Conservation (phyloP, 2,113 vertebrate genomes). For the Anser brachyrhynchus region DNA sequence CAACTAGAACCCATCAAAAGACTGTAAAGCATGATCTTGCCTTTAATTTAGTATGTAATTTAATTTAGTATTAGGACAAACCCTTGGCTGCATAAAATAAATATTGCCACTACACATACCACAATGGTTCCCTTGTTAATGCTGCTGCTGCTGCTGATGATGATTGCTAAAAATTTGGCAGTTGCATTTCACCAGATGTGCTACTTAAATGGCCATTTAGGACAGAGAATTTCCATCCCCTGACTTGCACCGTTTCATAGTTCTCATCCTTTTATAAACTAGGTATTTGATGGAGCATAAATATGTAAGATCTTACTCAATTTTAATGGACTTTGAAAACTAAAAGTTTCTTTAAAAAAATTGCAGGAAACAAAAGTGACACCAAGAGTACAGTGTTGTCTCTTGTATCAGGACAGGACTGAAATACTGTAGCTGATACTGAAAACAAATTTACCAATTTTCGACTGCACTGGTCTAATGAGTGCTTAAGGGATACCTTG, state of each 20-base stretch:
- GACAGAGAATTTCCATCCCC: not conserved
- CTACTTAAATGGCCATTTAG: constrained; percentile 21
- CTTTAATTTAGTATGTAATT: constrained; percentile 16
- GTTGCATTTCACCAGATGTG: constrained; percentile 43
- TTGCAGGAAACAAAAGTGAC: not conserved
- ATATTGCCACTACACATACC: not conserved
- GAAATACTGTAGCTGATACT: not conserved
- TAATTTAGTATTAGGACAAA: not conserved
- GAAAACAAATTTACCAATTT: constrained; percentile 34
- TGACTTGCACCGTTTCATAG: not conserved
- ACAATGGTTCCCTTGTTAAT: constrained; percentile 30
- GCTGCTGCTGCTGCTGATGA: not conserved
- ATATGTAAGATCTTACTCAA: not conserved
- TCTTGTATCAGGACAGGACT: not conserved
- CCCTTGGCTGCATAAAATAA: not conserved
- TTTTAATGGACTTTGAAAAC: not conserved
- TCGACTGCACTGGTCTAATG: constrained; percentile 18
- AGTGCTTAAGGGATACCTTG: not conserved
- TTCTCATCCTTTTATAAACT: not conserved
- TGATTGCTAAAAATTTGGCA: constrained; percentile 33
- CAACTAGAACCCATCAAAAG: not conserved
- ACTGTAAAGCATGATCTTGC: not conserved
- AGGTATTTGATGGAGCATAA: not conserved
- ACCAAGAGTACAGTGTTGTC: not conserved
- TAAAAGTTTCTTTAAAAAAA: not conserved